Percentiles rank a stretch among this genome's conserved stretches.
These are phyloP conservation scores for Zhuqinia jingwanae DNA, from an alignment of 2,888 invertebrate genomes.

Conservation along the genomic window DNA sequence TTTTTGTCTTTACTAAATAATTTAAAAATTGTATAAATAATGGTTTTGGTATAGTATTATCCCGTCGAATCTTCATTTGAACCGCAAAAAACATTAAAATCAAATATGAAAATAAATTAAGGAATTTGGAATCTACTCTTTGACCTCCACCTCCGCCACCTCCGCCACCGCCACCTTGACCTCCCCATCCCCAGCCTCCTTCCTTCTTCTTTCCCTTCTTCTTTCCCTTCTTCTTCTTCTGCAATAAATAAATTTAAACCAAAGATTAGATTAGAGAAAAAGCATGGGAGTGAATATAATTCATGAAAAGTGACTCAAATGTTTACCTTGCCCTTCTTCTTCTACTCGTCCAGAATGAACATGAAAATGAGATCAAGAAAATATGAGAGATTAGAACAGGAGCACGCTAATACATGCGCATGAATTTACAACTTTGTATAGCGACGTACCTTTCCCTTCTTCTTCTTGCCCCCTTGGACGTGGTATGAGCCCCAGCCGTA, in stretches of 20 bases:
- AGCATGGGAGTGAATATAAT: no score
- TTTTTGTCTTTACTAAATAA: conserved; percentile 68
- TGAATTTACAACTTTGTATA: no score
- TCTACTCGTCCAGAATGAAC: conserved; percentile 74
- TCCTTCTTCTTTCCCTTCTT: conserved; percentile 78
- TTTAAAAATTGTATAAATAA: conserved; percentile 70
- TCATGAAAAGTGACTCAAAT: no score
- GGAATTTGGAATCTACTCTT: conserved; percentile 72
- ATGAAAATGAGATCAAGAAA: conserved; percentile 7
- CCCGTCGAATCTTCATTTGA: conserved; percentile 70
- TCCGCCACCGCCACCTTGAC: conserved; percentile 57
- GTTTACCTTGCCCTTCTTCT: conserved; percentile 71
- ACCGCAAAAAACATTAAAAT: conserved; percentile 72
- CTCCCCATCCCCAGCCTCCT: conserved; percentile 69
- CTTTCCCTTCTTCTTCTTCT: conserved; percentile 77
- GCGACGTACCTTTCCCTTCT: conserved; percentile 57
- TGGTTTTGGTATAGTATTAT: conserved; percentile 64
- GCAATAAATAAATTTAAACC: no score
- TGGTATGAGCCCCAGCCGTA: conserved; percentile 79
- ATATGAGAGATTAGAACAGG: neutral
- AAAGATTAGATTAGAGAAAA: no score
- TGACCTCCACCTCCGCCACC: conserved; percentile 65
- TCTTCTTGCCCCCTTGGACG: conserved; percentile 75
- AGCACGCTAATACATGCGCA: no score
- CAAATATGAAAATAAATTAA: conserved; percentile 68